A percentile compares a stretch with the other conserved stretches of the same genome.
phyloP scores from a whole-genome alignment of 2,113 vertebrate genomes.

The Centropus unirufus region DNA sequence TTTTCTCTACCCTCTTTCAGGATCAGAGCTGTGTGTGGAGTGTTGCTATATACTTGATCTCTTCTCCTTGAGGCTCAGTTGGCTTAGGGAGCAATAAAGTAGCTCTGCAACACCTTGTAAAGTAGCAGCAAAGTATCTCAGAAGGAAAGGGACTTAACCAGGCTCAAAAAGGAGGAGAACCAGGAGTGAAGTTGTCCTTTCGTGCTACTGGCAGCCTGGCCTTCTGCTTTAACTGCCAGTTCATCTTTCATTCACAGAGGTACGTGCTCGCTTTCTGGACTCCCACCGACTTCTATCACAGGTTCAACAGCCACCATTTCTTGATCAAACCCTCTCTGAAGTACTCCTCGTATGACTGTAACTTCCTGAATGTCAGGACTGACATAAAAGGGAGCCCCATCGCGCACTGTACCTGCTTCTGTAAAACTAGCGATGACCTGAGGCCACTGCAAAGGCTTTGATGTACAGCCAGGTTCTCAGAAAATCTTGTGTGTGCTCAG shows the following conservation, averaged over 20 bases:
- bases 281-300: neutral
- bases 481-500: neutral
- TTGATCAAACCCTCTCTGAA: neutral
- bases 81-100: neutral
- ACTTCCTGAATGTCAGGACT: neutral
- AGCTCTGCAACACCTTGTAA: neutral
- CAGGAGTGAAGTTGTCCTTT: neutral
- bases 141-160: neutral
- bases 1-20: neutral
- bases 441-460: neutral
- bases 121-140: neutral
- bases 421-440: neutral
- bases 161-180: neutral
- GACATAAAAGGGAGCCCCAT: neutral
- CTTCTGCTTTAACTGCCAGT: neutral
- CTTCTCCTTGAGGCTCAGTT: neutral
- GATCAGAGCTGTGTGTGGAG: neutral
- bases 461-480: neutral
- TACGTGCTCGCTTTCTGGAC: accelerated
- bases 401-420: neutral
- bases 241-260: neutral
- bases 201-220: neutral
- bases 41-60: neutral
- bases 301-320: neutral
- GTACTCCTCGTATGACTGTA: neutral